Base-by-base conservation (phyloP, 1,140 invertebrate genomes). In the Subanguina moxae region DNA sequence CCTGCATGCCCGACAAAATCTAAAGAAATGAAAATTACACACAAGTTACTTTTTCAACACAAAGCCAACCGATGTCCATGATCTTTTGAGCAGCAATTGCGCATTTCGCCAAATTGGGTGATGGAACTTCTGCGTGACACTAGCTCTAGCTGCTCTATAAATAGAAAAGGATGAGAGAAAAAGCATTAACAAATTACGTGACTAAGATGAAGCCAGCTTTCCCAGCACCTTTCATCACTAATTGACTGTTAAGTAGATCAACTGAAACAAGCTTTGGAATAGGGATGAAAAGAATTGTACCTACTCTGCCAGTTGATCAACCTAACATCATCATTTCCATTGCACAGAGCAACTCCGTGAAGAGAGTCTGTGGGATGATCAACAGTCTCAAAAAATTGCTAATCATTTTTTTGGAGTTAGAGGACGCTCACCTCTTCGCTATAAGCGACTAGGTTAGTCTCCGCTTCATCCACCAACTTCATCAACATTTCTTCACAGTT, bases 171-270 rank as follows among this genome's bases (percentile, higher is more conserved):
- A n/a, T n/a, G n/a, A n/a, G n/a, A n/a, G n/a, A n/a, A n/a, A n/a
- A n/a, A n/a, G n/a, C n/a, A n/a, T n/a, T n/a, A 38, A 38, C 32
- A 38, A 38, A 38, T 38, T 38, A 38, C 32, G 91, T 94, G 61
- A 97, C 86, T 57, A 98, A 93, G 15, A 98, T 91, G 85, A 97
- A 97, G 19, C 94, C 89, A 0, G 93, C 94, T 85, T 59, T 72
- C 9, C 97, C 94, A 81, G 91, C 92, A 27, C 94, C 94, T 84
- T 93, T 94, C 13, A 97, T 83, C 70, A 97, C 87, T 57, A 97
- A 91, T 86, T 97, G 94, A 68, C 92, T 93, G 84, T 97, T 96
- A 28, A 96, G 90, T 28, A 97, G 84, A 76, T 91, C 90, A 86
- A 96, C 91, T 92, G 82, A 45, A 86, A 62, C 45, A 32, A 48